Evolutionary conservation across 2,113 vertebrate genomes (phyloP), one percentile per base, ranked within the genome.

Genomic region (Oxyruncus cristatus): DNA sequence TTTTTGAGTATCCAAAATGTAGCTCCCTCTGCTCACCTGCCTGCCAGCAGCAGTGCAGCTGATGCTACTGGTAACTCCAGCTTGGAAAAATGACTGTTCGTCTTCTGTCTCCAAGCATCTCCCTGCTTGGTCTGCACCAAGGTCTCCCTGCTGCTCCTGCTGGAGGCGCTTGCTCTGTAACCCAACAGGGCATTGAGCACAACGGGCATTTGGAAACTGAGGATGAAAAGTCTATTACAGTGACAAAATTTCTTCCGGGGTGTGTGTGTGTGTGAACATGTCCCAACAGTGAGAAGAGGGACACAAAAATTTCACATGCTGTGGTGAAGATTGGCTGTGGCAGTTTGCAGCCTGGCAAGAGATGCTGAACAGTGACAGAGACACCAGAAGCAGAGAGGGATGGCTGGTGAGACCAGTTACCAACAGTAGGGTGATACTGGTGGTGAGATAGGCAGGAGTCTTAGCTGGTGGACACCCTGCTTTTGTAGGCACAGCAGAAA

Each of bases 41-140:
- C 32, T 16, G 50, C 39, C 3, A 0, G 56, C 42, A 33, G 37
- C 27, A 3, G 37, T 3, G 14, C 50, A 53, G 44, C 24, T 6
- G 3, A 3, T 24, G 28, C n/a, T 35, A 3, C 30, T 18, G 32
- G 22, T 33, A 11, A 32, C 10, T 44, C 33, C 41, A 52, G 52
- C 24, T 11, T 33, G 52, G 63, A 17, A 17, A 26, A 61, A 9
- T 0, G 2, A 22, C 9, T 17, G 37, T 9, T 73, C 37, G 9
- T 37, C 37, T 20, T 52, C n/a, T 4, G 10, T 16, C 44, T 37
- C 24, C 16, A 19, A 41, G 18, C n/a, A 35, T 6, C 67, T 65
- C 55, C 17, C 53, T 2, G 3, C 55, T 50, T 2, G 0, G 6
- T 24, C 63, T 14, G 32, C 62, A 11, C 53, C 9, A 3, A 3